Conservation (phyloP, 53 echinoderm and acorn worm species). For the Henricia sp. region DNA sequence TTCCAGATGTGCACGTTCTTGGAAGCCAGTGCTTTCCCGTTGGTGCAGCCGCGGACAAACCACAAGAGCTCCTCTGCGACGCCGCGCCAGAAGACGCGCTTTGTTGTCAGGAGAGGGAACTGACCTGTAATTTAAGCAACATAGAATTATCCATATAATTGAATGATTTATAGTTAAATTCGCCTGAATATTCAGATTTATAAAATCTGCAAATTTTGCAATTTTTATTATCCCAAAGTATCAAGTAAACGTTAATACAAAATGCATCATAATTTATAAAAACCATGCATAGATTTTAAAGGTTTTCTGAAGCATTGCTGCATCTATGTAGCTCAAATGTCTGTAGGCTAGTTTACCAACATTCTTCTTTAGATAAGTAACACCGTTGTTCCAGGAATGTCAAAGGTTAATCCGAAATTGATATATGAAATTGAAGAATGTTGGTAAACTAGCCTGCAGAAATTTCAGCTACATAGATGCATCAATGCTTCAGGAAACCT, state of each 20-base stretch:
- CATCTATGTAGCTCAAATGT: too few relatives aligned
- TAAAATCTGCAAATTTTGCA: not conserved
- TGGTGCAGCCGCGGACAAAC: conserved; percentile 87
- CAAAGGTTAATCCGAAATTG: too few relatives aligned
- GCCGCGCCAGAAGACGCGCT: conserved; percentile 94
- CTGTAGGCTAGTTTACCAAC: too few relatives aligned
- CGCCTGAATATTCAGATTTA: not conserved
- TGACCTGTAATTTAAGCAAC: conserved; percentile 69
- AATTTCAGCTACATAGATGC: too few relatives aligned
- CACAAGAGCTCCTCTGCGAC: conserved; percentile 92
- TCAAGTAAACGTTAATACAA: not conserved
- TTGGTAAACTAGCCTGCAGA: too few relatives aligned
- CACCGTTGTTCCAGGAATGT: too few relatives aligned
- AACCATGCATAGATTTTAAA: not conserved
- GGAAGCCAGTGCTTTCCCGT: conserved; percentile 71
- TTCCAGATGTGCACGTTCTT: conserved; percentile 93
- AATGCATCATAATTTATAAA: not conserved
- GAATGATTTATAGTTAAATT: not conserved
- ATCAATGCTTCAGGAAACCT: too few relatives aligned
- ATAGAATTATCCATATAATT: too few relatives aligned
- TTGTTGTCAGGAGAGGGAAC: conserved; percentile 95
- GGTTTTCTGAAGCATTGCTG: not conserved
- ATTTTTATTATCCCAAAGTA: not conserved
- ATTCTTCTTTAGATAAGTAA: too few relatives aligned
- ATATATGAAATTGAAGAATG: too few relatives aligned